These are phyloP conservation scores for Melanargia galathea DNA, from an alignment of 2,888 invertebrate species.

Conservation along the genomic window DNA sequence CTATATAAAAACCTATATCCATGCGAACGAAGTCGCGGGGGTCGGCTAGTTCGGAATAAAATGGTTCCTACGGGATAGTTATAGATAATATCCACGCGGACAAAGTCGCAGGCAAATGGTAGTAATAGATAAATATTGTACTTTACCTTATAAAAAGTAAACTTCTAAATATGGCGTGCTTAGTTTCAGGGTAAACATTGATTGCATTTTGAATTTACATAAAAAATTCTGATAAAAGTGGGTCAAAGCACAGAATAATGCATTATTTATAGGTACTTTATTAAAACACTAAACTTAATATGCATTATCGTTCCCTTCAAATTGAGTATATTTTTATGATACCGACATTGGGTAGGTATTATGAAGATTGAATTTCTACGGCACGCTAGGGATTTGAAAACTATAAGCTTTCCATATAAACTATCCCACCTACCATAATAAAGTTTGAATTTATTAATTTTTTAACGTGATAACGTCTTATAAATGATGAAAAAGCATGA, in stretches of 20 bases:
- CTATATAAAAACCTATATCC: too few species aligned
- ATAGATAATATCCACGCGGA: too few species aligned
- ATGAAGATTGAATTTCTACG: conserved; percentile 18
- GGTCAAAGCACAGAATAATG: neutral
- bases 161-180: neutral
- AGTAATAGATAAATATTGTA: too few species aligned
- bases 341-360: neutral
- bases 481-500: too few species aligned
- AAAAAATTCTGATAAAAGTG: neutral
- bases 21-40: too few species aligned
- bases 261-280: neutral
- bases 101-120: too few species aligned
- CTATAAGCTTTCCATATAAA: conserved; percentile 8
- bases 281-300: conserved; percentile 11
- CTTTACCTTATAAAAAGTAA: too few species aligned
- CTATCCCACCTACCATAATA: neutral
- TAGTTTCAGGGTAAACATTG: neutral
- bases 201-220: neutral
- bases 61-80: too few species aligned
- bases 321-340: conserved; percentile 20
- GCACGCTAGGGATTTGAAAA: conserved; percentile 14
- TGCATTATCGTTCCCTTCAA: neutral
- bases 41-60: too few species aligned
- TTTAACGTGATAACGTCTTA: too few species aligned
- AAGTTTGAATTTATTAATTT: neutral